A percentile compares a stretch with the other conserved stretches of the same genome.
These are phyloP conservation scores for Nycticebus coucang DNA, from an alignment of 2,113 vertebrate genomes.

Conservation along the genomic window DNA sequence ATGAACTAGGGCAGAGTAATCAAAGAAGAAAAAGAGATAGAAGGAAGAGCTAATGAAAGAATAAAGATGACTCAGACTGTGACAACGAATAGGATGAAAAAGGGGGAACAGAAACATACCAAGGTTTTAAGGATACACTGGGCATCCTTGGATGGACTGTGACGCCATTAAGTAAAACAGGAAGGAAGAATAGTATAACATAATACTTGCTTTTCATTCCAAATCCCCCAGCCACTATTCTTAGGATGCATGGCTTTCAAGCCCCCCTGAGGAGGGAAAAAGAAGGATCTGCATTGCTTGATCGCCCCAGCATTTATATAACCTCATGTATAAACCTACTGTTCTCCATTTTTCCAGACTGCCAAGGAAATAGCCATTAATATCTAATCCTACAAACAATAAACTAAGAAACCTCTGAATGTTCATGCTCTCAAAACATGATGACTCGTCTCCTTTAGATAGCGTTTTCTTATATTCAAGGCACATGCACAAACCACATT, in stretches of 20 bases:
- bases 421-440: neutral
- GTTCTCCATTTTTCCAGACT: neutral
- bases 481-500: neutral
- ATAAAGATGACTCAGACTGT: neutral
- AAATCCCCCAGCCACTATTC: slow-evolving; percentile 33
- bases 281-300: neutral
- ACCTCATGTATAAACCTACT: neutral
- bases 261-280: neutral
- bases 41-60: slow-evolving; percentile 35
- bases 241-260: neutral
- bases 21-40: slow-evolving; percentile 17
- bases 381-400: slow-evolving; percentile 19
- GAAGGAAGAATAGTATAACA: neutral
- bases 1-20: slow-evolving; percentile 23
- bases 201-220: neutral
- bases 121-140: slow-evolving; percentile 1
- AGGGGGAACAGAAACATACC: neutral
- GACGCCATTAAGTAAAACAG: neutral
- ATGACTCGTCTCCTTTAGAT: neutral
- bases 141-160: neutral
- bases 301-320: neutral
- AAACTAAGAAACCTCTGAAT: neutral
- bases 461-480: neutral
- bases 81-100: neutral
- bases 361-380: neutral